Evolutionary conservation across 2,888 invertebrate genomes (phyloP).

Genomic region (Nesidiocoris tenuis): DNA sequence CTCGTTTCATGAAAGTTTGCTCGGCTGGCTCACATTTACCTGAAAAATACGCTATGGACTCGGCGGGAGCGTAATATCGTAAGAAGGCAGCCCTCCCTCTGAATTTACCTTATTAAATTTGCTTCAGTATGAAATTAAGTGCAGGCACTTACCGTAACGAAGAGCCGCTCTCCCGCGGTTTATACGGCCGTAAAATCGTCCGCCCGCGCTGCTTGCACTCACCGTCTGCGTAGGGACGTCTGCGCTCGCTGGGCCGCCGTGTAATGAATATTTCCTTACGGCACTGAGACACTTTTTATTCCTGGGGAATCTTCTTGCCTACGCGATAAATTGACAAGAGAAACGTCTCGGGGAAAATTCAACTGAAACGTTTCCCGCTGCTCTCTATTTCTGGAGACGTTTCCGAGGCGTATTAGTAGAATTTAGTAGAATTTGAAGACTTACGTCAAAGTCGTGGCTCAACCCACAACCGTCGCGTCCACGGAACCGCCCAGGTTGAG

Average conservation of each 20-base stretch:
- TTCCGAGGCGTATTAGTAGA: too few species aligned
- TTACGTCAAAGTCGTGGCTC: too few species aligned
- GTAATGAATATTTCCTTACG: constrained; percentile 25
- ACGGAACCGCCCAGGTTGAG: too few species aligned
- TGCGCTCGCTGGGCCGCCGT: constrained; percentile 2
- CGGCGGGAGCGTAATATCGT: not conserved
- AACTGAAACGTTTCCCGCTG: too few species aligned
- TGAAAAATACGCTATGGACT: too few species aligned
- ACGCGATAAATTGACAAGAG: constrained; percentile 8
- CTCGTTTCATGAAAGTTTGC: too few species aligned
- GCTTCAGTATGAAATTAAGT: constrained; percentile 27
- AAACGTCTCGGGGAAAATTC: not conserved
- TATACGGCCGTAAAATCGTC: constrained; percentile 36
- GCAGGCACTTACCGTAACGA: constrained; percentile 36
- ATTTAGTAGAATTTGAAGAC: too few species aligned
- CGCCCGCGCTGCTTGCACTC: not conserved
- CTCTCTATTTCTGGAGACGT: too few species aligned
- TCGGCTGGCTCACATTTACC: too few species aligned
- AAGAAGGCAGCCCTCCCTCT: not conserved
- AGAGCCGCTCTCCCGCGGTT: constrained; percentile 22
- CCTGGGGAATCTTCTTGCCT: constrained; percentile 3
- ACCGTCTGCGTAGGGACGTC: not conserved
- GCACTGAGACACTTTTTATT: not conserved
- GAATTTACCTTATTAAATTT: constrained; percentile 29
- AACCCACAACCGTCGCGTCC: too few species aligned